Evolutionary conservation across 2,797 vertebrate genomes (phyloP).

Genomic region (Hemitrygon akajei): DNA sequence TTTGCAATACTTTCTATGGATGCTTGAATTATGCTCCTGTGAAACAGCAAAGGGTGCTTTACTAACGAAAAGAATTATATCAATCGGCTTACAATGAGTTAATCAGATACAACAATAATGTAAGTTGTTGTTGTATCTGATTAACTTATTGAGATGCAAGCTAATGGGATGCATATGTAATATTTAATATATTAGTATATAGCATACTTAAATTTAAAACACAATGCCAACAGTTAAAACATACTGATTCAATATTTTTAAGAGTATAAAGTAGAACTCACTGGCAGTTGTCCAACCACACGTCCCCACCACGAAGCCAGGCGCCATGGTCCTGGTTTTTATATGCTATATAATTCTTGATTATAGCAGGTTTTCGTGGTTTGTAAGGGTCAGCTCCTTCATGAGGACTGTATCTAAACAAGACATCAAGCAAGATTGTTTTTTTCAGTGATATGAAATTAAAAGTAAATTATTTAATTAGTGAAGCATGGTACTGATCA

Average conservation of each 20-base stretch:
- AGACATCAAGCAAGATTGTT: not conserved
- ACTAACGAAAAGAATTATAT: not conserved
- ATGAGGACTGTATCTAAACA: constrained; percentile 81
- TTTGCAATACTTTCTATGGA: not conserved
- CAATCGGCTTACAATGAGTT: too few species aligned
- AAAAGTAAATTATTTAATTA: too few species aligned
- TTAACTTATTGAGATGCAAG: not conserved
- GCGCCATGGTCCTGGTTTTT: constrained; percentile 97
- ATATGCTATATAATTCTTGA: constrained; percentile 79
- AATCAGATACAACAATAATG: not conserved
- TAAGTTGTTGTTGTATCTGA: not conserved
- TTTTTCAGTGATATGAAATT: too few species aligned
- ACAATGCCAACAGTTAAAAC: not conserved
- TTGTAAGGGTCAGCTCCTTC: constrained; percentile 86
- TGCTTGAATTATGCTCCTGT: not conserved
- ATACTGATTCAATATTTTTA: not conserved
- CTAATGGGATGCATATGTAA: not conserved
- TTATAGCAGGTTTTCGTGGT: constrained; percentile 85
- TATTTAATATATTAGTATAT: not conserved
- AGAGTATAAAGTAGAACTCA: constrained; percentile 54
- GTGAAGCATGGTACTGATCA: too few species aligned
- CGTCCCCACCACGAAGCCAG: constrained; percentile 90
- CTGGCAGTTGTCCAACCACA: constrained; percentile 93
- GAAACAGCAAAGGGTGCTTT: not conserved
- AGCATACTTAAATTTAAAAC: not conserved